These are phyloP conservation scores for Vimba vimba DNA, from an alignment of 2,113 vertebrate genomes.

Conservation along the genomic window DNA sequence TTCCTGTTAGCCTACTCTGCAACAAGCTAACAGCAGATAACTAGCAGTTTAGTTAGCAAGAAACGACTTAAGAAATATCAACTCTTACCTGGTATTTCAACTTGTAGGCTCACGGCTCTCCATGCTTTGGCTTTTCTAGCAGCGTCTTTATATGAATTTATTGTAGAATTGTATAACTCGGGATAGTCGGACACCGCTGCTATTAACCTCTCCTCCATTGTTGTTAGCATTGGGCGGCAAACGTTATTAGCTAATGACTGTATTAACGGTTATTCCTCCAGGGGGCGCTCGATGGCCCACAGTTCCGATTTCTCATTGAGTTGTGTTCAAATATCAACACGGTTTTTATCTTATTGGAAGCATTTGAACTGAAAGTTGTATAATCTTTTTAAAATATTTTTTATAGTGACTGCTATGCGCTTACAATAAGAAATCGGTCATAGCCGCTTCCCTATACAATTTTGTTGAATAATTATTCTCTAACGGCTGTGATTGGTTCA, in stretches of 20 bases:
- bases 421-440: neutral
- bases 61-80: neutral
- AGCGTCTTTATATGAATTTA: slow-evolving; percentile 53
- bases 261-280: neutral
- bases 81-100: slow-evolving; percentile 54
- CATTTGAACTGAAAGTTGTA: neutral
- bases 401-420: neutral
- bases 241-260: neutral
- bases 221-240: slow-evolving; percentile 44
- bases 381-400: too few species aligned
- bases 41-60: neutral
- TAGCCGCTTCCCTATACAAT: neutral
- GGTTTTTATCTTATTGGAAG: neutral
- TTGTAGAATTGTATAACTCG: slow-evolving; percentile 53
- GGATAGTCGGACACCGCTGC: slow-evolving; percentile 56
- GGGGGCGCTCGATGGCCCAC: slow-evolving; percentile 12
- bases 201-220: slow-evolving; percentile 57
- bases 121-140: slow-evolving; percentile 56
- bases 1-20: slow-evolving; percentile 6
- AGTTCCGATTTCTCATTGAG: neutral
- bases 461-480: neutral
- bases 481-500: neutral
- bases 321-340: neutral
- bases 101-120: slow-evolving; percentile 53
- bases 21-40: slow-evolving; percentile 20